These are phyloP conservation scores for Nyctereutes procyonoides DNA, from an alignment of 2,113 vertebrate species.

Conservation along the genomic window DNA sequence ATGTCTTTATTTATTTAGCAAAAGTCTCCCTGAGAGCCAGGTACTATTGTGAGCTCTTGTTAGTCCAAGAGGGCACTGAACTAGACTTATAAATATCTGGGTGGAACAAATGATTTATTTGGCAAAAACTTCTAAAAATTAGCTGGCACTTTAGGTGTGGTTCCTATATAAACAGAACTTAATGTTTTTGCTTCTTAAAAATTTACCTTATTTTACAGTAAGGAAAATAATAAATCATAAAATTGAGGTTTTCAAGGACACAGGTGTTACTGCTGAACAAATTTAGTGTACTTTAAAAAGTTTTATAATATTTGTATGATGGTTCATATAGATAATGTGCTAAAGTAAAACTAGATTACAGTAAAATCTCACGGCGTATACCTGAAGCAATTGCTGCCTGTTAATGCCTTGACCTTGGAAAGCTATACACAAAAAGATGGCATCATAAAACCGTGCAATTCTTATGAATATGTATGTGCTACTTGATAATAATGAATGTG, in stretches of 20 bases:
- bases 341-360: conserved; percentile 86
- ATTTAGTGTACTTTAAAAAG: conserved; percentile 80
- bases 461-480: conserved; percentile 94
- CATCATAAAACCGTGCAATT: conserved; percentile 91
- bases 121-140: conserved; percentile 14
- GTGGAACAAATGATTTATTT: conserved; percentile 33
- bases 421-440: conserved; percentile 92
- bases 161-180: conserved; percentile 43
- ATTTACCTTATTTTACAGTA: conserved; percentile 34
- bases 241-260: conserved; percentile 68
- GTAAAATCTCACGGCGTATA: conserved; percentile 89
- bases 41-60: background rate
- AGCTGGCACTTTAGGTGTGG: conserved; percentile 28
- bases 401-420: conserved; percentile 91
- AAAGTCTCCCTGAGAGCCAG: conserved; percentile 11
- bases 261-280: conserved; percentile 69
- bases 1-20: conserved; percentile 11
- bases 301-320: conserved; percentile 81
- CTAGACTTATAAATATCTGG: background rate
- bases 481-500: conserved; percentile 93
- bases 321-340: conserved; percentile 82
- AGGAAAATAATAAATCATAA: conserved; percentile 49
- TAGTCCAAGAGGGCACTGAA: conserved; percentile 28
- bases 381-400: conserved; percentile 90
- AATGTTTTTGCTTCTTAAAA: conserved; percentile 1